Evolutionary conservation across 2,888 invertebrate species (phyloP).

Genomic region (Schrankia costaestrigalis): DNA sequence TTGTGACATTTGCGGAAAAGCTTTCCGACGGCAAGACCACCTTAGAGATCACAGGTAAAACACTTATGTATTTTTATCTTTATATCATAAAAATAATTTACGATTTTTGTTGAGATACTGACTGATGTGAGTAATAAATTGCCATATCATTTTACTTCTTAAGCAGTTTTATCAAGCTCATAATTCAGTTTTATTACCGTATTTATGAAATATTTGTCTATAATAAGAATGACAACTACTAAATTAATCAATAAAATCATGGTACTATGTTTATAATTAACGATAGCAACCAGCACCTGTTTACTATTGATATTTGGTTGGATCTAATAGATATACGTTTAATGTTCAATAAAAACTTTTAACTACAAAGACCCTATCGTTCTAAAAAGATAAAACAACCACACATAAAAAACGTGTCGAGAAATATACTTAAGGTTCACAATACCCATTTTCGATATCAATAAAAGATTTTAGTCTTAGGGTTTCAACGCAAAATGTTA

Average conservation of each 20-base stretch:
- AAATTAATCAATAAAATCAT: conserved; percentile 46
- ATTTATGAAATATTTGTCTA: conserved; percentile 22
- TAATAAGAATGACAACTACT: conserved; percentile 28
- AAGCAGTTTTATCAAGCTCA: conserved; percentile 15
- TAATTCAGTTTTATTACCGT: conserved; percentile 19
- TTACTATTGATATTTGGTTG: too few relatives aligned
- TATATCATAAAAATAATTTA: conserved; percentile 4
- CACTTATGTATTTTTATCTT: conserved; percentile 24
- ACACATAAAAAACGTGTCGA: conserved; percentile 44
- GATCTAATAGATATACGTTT: conserved; percentile 14
- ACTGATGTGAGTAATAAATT: conserved; percentile 8
- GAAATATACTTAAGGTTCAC: conserved; percentile 53
- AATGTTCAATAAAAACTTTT: conserved; percentile 18
- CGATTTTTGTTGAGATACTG: too few relatives aligned
- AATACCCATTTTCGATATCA: conserved; percentile 69
- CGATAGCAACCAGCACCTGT: too few relatives aligned
- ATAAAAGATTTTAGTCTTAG: conserved; percentile 66
- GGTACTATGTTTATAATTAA: background rate
- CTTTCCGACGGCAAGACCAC: conserved; percentile 98
- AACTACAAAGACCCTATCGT: conserved; percentile 33
- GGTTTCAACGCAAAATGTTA: conserved; percentile 69
- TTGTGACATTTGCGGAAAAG: conserved; percentile 98
- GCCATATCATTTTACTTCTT: conserved; percentile 1
- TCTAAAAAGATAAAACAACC: conserved; percentile 59
- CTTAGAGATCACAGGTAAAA: conserved; percentile 94